Evolutionary conservation across 2,113 vertebrate genomes (phyloP).

Genomic region (Ailuropoda melanoleuca): DNA sequence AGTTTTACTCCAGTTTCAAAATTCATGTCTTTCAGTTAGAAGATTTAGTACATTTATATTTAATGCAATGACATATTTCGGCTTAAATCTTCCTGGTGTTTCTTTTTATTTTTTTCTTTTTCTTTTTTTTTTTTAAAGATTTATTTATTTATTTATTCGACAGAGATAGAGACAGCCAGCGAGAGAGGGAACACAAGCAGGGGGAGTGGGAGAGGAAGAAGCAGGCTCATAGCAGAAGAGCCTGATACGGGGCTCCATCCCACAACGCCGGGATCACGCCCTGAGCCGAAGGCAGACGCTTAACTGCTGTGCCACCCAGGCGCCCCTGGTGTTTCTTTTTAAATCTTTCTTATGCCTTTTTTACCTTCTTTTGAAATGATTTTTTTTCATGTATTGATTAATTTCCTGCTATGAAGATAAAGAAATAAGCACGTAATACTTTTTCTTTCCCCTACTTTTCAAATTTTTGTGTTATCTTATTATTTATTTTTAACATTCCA

Average conservation of each 20-base stretch:
- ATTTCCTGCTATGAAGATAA: not conserved
- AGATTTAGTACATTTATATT: constrained; percentile 10
- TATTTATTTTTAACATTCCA: not conserved
- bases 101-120: not conserved
- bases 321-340: not conserved
- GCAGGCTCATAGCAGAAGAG: no score
- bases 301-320: no score
- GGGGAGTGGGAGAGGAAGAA: no score
- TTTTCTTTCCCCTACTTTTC: not conserved
- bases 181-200: no score
- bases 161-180: no score
- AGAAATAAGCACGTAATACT: not conserved
- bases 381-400: not conserved
- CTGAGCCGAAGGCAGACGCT: no score
- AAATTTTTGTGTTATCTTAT: not conserved
- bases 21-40: not conserved
- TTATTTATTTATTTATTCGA: no score
- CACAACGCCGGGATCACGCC: no score
- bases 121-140: no score
- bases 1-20: not conserved
- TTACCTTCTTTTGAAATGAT: not conserved
- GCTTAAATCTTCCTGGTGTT: not conserved
- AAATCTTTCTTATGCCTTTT: not conserved
- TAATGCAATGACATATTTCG: not conserved
- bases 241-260: no score